Conservation (phyloP, 1,140 invertebrate genomes). For the Pogonognathellus flavescens region DNA sequence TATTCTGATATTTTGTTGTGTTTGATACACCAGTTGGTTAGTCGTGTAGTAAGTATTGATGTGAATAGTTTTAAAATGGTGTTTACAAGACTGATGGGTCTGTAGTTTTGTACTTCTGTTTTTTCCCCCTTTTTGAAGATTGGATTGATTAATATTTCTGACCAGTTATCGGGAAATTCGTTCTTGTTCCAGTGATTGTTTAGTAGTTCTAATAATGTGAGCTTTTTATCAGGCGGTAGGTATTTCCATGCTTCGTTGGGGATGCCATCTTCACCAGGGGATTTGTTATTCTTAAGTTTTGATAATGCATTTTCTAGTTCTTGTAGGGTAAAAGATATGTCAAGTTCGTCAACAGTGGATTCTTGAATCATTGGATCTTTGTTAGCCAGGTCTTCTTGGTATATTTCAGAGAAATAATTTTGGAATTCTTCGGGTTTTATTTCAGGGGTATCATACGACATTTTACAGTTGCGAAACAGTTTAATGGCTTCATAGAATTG, state of each 20-base stretch:
- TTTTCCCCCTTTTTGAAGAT: background rate
- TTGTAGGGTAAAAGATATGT: background rate
- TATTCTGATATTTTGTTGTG: constrained; percentile 62
- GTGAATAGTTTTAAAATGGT: constrained; percentile 19
- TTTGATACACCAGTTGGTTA: background rate
- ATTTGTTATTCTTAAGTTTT: constrained; percentile 2
- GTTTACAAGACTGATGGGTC: background rate
- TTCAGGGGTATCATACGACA: too few species aligned
- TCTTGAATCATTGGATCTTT: too few species aligned
- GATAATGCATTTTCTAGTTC: background rate
- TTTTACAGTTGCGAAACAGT: too few species aligned
- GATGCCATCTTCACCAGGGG: background rate
- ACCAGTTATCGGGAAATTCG: background rate
- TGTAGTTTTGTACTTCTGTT: background rate
- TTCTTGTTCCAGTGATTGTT: background rate
- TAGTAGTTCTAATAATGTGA: background rate
- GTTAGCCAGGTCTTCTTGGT: too few species aligned
- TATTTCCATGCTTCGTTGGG: constrained; percentile 25
- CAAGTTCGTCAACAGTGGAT: background rate
- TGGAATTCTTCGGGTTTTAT: too few species aligned
- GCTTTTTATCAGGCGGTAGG: background rate
- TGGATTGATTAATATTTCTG: background rate
- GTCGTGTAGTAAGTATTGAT: background rate
- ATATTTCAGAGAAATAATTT: too few species aligned
- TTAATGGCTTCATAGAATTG: too few species aligned